Evolutionary conservation across 2,113 vertebrate species (phyloP), one percentile per base, ranked within the genome.

Genomic region (Budorcas taxicolor): DNA sequence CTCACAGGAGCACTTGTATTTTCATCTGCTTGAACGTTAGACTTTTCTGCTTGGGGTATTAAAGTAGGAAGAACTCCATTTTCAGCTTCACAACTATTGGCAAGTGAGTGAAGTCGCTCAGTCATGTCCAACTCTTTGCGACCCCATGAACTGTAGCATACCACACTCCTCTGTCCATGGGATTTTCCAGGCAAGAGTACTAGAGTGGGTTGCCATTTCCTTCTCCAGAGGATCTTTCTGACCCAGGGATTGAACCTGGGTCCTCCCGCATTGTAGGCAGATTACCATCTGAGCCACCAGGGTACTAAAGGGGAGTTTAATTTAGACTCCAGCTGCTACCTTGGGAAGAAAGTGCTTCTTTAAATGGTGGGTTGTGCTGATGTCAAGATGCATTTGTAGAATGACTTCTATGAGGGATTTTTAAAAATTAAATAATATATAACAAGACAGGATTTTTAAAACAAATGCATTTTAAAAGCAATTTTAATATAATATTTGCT

Each of bases 401-500:
- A 55, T 89, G 33, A 43, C 43, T 53, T 47, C 27, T 50, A 4
- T 87, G 83, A 47, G 60, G 27, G 60, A 57, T 74, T 53, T 19
- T 74, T 83, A 53, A 19, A 11, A 88, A 88, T 47, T 88, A 94
- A 83, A 23, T 85, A 85, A 55, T 95, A 33, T 62, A 76, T 94
- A 33, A 62, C 80, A 89, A 85, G 95, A 82, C 2, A 47, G 3
- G 17, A 52, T 53, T 36, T 43, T 90, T 93, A 64, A 90, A 90
- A 82, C n/a, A 90, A 4, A 89, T 36, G 27, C 25, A 25, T 93
- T 97, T 85, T 36, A 91, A 33, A 91, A 53, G 15, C 3, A 76
- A 43, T 88, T 91, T 97, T 76, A 81, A 85, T 81, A 40, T 16
- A n/a, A 43, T 78, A 87, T 43, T 87, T 97, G 33, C 50, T 94